Percentiles rank a stretch among this genome's conserved stretches.
These are phyloP conservation scores for Darevskia nairensis DNA, from an alignment of 2,797 vertebrate species.

Conservation along the genomic window DNA sequence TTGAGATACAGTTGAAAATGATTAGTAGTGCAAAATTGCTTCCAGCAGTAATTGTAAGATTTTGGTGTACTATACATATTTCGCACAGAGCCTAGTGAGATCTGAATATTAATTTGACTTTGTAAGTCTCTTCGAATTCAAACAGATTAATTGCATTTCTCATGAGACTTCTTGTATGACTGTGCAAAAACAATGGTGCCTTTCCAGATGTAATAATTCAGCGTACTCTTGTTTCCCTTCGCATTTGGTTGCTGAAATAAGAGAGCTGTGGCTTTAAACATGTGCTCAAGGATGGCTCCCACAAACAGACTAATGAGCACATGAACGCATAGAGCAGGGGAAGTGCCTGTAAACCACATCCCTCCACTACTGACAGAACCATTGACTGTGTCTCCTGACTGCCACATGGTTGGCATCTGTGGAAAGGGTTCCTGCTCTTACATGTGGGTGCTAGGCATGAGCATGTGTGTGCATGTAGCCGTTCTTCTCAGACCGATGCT, in stretches of 20 bases:
- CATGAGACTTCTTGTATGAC: not conserved
- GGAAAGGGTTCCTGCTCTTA: not conserved
- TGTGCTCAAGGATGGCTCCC: not conserved
- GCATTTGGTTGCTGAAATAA: not conserved
- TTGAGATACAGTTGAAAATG: not conserved
- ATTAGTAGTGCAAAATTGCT: not conserved
- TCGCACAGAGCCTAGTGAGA: not conserved
- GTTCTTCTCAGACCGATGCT: not conserved
- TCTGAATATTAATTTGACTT: not conserved
- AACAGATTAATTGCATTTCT: not conserved
- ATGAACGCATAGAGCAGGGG: not conserved
- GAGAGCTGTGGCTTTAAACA: not conserved
- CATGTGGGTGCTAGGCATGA: not conserved
- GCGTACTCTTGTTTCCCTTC: not conserved
- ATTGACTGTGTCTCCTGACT: not conserved
- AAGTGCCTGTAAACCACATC: not conserved
- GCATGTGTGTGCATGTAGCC: not conserved
- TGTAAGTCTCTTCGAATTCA: not conserved
- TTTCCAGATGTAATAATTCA: not conserved
- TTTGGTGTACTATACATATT: not conserved
- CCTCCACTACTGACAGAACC: too few relatives aligned
- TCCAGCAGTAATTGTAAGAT: not conserved
- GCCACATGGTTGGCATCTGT: not conserved
- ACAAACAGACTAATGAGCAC: not conserved
- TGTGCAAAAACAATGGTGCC: not conserved